phyloP scores from a whole-genome alignment of 1,140 invertebrate genomes.

The Diplogasteroides magnus region DNA sequence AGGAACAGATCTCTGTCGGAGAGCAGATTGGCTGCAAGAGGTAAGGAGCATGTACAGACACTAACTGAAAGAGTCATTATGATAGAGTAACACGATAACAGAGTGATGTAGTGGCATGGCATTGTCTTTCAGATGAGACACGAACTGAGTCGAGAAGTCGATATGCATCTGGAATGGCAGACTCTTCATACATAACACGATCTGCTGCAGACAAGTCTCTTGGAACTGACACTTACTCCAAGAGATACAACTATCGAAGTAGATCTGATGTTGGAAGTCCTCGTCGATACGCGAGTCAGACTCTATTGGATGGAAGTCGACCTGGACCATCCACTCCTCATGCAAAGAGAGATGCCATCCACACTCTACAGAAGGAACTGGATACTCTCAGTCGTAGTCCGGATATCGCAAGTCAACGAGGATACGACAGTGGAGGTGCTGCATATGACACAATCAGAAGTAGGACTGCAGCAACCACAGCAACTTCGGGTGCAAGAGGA shows the following conservation, averaged over 20 bases:
- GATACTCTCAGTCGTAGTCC: conserved; percentile 52
- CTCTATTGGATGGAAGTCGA: conserved; percentile 47
- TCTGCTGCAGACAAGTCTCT: conserved; percentile 34
- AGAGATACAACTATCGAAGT: conserved; percentile 52
- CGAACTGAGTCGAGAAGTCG: conserved; percentile 30
- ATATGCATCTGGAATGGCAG: conserved; percentile 35
- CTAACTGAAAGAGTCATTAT: no score
- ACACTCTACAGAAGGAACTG: conserved; percentile 49
- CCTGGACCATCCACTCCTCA: conserved; percentile 48
- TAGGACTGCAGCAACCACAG: background rate
- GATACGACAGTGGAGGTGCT: conserved; percentile 45
- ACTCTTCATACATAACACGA: conserved; percentile 46
- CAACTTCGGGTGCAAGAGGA: conserved; percentile 21
- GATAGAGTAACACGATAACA: no score
- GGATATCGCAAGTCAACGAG: conserved; percentile 28
- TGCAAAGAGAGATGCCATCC: conserved; percentile 44
- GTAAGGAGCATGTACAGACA: no score
- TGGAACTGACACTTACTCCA: conserved; percentile 41
- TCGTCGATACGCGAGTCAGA: conserved; percentile 51
- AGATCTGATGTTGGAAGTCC: conserved; percentile 52
- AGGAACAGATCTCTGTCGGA: conserved; percentile 50
- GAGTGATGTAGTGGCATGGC: no score
- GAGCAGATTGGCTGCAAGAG: conserved; percentile 43
- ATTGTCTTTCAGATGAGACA: conserved; percentile 12
- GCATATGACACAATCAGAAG: conserved; percentile 43